These are phyloP conservation scores for Cetonia aurata DNA, from an alignment of 2,888 invertebrate genomes.

Conservation along the genomic window DNA sequence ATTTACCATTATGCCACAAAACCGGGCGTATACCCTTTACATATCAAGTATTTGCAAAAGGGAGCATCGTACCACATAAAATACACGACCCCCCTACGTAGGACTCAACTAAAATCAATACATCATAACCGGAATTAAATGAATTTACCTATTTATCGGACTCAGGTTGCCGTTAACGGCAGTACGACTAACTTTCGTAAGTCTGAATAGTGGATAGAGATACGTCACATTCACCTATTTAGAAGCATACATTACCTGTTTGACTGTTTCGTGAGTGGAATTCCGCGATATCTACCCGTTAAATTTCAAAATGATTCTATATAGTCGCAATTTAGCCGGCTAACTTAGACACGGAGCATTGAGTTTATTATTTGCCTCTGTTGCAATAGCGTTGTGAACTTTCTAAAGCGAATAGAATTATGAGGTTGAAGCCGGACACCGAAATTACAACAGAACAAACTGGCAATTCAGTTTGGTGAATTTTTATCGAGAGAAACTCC, in stretches of 20 bases:
- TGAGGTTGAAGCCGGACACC: constrained; percentile 4
- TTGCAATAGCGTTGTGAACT: constrained; percentile 12
- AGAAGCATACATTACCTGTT: background rate
- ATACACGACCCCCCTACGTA: background rate
- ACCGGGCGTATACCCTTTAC: too few species aligned
- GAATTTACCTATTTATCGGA: constrained; percentile 11
- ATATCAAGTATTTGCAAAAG: too few species aligned
- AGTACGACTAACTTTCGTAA: constrained; percentile 15
- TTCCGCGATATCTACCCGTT: constrained; percentile 22
- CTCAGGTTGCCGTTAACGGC: constrained; percentile 19
- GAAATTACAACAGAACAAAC: background rate
- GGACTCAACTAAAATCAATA: constrained; percentile 16
- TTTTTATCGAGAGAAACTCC: constrained; percentile 13
- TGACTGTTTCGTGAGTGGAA: constrained; percentile 4
- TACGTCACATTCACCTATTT: too few species aligned
- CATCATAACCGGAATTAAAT: constrained; percentile 25
- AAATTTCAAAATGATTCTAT: constrained; percentile 26
- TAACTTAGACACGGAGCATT: too few species aligned
- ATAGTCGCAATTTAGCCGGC: constrained; percentile 3
- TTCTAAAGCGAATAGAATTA: constrained; percentile 23
- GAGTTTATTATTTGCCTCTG: constrained; percentile 7
- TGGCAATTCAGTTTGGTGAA: background rate
- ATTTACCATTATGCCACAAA: too few species aligned
- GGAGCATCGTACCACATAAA: too few species aligned
- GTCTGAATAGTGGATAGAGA: constrained; percentile 6